phyloP scores from a whole-genome alignment of 2,888 invertebrate genomes.

The Mythimna lalbum region DNA sequence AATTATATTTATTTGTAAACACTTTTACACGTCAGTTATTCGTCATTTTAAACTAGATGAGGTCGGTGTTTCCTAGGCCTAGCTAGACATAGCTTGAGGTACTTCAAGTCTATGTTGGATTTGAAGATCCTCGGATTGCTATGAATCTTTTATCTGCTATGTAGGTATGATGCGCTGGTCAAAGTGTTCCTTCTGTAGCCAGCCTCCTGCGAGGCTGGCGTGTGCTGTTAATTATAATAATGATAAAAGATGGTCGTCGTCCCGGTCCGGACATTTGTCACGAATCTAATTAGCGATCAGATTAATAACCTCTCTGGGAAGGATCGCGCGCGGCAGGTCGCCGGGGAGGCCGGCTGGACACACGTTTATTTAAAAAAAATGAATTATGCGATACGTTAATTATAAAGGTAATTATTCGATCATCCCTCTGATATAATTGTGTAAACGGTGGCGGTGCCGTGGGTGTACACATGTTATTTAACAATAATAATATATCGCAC shows the following conservation, averaged over 20 bases:
- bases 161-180: neutral
- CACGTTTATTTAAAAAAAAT: conserved; percentile 34
- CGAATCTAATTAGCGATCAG: conserved; percentile 56
- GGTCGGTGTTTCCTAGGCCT: too few relatives aligned
- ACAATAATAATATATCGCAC: too few relatives aligned
- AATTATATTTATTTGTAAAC: too few relatives aligned
- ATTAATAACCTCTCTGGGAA: conserved; percentile 49
- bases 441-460: neutral
- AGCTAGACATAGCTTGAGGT: too few relatives aligned
- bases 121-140: neutral
- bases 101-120: neutral
- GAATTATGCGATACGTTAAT: conserved; percentile 37
- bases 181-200: conserved; percentile 7
- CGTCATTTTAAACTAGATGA: too few relatives aligned
- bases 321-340: conserved; percentile 21
- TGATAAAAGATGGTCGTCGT: conserved; percentile 49
- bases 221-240: conserved; percentile 50
- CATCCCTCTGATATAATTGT: neutral
- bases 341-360: conserved; percentile 7
- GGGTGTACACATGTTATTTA: neutral
- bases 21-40: too few relatives aligned
- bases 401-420: conserved; percentile 5
- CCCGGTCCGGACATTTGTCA: conserved; percentile 50
- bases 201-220: neutral
- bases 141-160: neutral